Conservation (phyloP, 35 echinoderm and acorn worm genomes). For the Ophioderma brevispina region DNA sequence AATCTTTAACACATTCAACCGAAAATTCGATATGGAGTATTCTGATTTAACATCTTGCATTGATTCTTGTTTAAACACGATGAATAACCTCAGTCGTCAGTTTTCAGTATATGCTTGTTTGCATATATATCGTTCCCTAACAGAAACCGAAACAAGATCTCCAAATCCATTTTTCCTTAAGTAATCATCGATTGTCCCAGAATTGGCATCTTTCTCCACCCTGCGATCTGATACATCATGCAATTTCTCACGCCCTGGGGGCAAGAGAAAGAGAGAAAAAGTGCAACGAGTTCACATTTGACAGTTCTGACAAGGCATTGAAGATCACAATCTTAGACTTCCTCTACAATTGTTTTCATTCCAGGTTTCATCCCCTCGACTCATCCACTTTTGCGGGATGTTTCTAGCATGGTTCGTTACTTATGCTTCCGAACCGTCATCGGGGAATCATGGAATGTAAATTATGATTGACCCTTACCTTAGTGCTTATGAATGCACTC, state of each 20-base stretch:
- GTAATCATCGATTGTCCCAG: neutral
- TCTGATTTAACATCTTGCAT: too few relatives aligned
- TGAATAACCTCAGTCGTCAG: too few relatives aligned
- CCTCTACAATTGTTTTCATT: slow-evolving; percentile 1
- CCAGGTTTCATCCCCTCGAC: neutral
- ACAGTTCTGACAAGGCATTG: neutral
- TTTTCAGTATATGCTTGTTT: too few relatives aligned
- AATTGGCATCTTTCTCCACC: neutral
- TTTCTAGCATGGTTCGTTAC: slow-evolving; percentile 8
- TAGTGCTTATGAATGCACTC: neutral
- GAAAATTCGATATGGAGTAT: too few relatives aligned
- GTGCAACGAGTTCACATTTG: neutral
- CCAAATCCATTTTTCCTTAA: neutral
- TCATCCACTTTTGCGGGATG: neutral
- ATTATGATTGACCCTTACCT: neutral
- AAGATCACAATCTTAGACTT: neutral
- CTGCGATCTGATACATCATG: neutral
- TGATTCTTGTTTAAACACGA: too few relatives aligned
- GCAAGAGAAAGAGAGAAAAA: neutral
- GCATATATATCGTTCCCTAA: too few relatives aligned
- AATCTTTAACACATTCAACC: too few relatives aligned
- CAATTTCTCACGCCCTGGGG: neutral
- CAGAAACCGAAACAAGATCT: neutral
- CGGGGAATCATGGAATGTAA: neutral
- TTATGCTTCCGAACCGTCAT: neutral